phyloP scores from a whole-genome alignment of 1,140 invertebrate species.

The Euborellia annulipes region DNA sequence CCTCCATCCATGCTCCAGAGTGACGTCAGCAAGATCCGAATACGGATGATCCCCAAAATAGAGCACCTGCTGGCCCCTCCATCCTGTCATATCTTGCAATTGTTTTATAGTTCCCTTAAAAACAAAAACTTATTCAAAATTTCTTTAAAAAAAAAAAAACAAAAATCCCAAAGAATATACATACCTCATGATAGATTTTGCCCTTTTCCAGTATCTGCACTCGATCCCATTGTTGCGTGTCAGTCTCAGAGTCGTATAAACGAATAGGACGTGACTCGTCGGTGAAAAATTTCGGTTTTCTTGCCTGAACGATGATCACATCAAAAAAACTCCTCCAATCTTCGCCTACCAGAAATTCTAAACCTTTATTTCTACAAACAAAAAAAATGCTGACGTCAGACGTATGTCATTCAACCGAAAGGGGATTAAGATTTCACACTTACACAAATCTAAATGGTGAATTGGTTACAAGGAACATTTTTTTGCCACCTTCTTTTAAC shows the following conservation, averaged over 20 bases:
- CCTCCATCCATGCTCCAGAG: conserved; percentile 88
- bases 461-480: conserved; percentile 91
- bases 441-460: conserved; percentile 95
- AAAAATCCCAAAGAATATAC: too few relatives aligned
- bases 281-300: conserved; percentile 94
- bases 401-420: too few relatives aligned
- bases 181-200: conserved; percentile 81
- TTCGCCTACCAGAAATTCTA: conserved; percentile 73
- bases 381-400: too few relatives aligned
- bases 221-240: conserved; percentile 78
- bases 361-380: conserved; percentile 74
- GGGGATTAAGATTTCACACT: conserved; percentile 36
- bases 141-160: too few relatives aligned
- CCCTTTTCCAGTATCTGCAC: conserved; percentile 77
- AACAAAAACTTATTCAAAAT: conserved; percentile 12
- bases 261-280: conserved; percentile 77
- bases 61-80: conserved; percentile 79
- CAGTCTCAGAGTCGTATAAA: conserved; percentile 64
- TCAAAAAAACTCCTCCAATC: conserved; percentile 89
- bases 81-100: conserved; percentile 80
- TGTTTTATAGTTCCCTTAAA: conserved; percentile 78
- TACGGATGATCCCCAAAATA: conserved; percentile 98
- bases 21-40: conserved; percentile 91
- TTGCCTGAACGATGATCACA: conserved; percentile 84
- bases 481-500: conserved; percentile 58